Percentiles rank a stretch among this genome's conserved stretches.
Evolutionary conservation across 2,113 vertebrate genomes (phyloP).

Genomic region (Festucalex cinctus): DNA sequence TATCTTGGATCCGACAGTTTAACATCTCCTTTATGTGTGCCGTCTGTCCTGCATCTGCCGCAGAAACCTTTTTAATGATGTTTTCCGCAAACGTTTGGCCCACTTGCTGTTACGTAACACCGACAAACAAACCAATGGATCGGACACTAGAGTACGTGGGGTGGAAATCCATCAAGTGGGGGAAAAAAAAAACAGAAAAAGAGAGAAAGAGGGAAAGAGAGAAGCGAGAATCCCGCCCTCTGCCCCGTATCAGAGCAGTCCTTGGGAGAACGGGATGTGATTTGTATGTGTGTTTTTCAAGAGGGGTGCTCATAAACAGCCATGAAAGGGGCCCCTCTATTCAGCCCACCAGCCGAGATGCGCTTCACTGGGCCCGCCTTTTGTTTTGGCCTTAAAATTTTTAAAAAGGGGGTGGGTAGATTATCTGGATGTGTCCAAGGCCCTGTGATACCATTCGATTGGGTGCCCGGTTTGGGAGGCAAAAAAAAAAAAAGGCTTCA

Average conservation of each 20-base stretch:
- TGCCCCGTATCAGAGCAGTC: conserved; percentile 45
- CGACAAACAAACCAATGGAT: conserved; percentile 25
- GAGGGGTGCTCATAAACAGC: conserved; percentile 72
- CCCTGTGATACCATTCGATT: conserved; percentile 67
- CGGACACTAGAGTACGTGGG: conserved; percentile 18
- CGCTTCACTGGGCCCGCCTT: conserved; percentile 64
- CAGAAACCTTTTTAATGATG: conserved; percentile 22
- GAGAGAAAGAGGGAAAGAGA: not conserved
- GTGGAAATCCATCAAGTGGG: conserved; percentile 39
- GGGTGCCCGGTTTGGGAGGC: conserved; percentile 51
- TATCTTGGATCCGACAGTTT: not conserved
- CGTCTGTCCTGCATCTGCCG: conserved; percentile 27
- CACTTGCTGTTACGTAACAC: conserved; percentile 28
- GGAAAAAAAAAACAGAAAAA: conserved; percentile 23
- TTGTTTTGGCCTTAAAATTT: conserved; percentile 62
- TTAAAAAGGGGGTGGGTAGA: conserved; percentile 45
- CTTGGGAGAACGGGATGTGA: conserved; percentile 66
- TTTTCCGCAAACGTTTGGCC: conserved; percentile 19
- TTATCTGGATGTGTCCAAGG: conserved; percentile 61
- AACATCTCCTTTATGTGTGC: conserved; percentile 4
- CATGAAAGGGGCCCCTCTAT: conserved; percentile 72
- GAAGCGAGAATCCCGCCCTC: conserved; percentile 19
- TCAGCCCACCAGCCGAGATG: conserved; percentile 63
- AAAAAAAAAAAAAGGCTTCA: conserved; percentile 52
- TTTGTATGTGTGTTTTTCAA: conserved; percentile 75